Evolutionary conservation across 2,797 vertebrate genomes (phyloP).

Genomic region (Falco columbarius): DNA sequence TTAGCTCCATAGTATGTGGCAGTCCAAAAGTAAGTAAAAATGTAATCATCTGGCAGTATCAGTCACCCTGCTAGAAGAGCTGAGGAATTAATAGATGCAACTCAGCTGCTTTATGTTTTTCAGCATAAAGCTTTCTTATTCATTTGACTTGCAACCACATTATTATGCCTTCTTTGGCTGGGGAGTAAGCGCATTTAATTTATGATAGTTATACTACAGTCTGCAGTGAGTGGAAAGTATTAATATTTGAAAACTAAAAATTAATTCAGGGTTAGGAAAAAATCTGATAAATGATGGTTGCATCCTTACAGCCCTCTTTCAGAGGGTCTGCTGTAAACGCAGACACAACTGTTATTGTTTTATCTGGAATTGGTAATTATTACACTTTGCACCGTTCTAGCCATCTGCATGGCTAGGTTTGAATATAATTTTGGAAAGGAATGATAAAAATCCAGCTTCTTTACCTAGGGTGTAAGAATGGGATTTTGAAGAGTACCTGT

Average conservation of each 20-base stretch:
- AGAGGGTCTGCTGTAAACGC: background rate
- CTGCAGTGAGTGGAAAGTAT: background rate
- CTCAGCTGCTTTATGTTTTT: background rate
- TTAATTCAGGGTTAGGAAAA: background rate
- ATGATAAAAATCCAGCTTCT: background rate
- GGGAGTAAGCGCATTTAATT: background rate
- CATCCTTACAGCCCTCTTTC: background rate
- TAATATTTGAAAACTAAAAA: background rate
- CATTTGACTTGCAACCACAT: background rate
- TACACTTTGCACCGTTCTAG: background rate
- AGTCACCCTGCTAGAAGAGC: background rate
- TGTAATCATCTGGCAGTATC: background rate
- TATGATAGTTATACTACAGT: background rate
- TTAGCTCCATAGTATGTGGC: background rate
- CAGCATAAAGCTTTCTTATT: accelerated
- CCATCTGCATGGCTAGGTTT: background rate
- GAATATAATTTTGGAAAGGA: background rate
- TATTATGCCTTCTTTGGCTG: background rate
- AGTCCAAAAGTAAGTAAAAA: background rate
- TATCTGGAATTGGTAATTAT: background rate
- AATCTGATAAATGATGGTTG: background rate
- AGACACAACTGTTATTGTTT: background rate
- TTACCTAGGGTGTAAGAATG: background rate
- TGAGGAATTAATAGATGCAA: background rate
- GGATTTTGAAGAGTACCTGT: background rate